Conservation (phyloP, 2,888 invertebrate species). For the Oithona nana region DNA sequence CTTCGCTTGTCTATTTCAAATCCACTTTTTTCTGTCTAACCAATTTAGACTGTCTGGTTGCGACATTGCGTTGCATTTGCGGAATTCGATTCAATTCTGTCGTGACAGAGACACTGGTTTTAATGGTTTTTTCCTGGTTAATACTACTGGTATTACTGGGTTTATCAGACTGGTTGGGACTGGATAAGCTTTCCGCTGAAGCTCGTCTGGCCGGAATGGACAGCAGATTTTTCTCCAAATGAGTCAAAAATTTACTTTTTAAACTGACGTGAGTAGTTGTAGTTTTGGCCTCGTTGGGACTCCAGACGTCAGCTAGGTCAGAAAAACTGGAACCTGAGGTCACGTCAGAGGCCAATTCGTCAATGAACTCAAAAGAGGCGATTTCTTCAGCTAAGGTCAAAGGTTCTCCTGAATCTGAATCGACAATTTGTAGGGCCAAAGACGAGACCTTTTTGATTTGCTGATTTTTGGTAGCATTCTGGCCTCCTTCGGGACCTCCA, state of each 20-base stretch:
- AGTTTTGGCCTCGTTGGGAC: background rate
- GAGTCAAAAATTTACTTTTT: background rate
- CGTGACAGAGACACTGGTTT: background rate
- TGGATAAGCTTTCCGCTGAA: background rate
- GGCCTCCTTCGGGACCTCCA: background rate
- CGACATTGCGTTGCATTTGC: background rate
- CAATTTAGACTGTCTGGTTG: background rate
- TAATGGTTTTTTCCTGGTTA: background rate
- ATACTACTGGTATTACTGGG: background rate
- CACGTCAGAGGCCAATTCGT: background rate
- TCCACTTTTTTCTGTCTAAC: background rate
- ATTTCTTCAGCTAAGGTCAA: background rate
- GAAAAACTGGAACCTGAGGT: background rate
- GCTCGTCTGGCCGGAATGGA: background rate
- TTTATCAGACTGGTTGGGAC: too few species aligned
- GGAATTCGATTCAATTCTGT: background rate
- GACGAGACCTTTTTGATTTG: background rate
- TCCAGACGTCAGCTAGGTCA: background rate
- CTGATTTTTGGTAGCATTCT: background rate
- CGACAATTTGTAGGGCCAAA: too few species aligned
- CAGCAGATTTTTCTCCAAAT: background rate
- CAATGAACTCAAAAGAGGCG: background rate
- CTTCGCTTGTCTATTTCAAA: too few species aligned
- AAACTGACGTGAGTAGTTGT: background rate
- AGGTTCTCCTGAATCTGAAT: background rate